These are phyloP conservation scores for Sphenopsis melanotis DNA, from an alignment of 2,797 vertebrate genomes.

Conservation along the genomic window DNA sequence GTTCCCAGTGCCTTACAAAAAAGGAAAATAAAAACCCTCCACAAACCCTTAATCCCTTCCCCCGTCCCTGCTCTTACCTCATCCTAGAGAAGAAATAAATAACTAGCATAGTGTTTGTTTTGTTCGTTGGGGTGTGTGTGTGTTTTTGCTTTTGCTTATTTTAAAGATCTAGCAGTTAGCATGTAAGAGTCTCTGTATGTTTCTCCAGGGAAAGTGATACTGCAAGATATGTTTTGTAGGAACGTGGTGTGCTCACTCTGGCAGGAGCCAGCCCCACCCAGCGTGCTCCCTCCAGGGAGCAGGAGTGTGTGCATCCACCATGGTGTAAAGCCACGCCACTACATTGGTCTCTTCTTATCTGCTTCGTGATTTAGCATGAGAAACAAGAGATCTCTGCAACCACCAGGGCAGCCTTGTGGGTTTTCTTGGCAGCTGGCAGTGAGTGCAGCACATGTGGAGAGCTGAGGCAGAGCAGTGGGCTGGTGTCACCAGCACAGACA, in stretches of 20 bases:
- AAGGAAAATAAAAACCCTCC: accelerated
- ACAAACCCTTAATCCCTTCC: not conserved
- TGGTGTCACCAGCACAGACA: too few species aligned
- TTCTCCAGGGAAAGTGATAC: not conserved
- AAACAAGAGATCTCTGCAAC: not conserved
- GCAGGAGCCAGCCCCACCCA: not conserved
- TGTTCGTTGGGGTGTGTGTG: not conserved
- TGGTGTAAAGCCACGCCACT: not conserved
- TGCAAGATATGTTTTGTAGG: not conserved
- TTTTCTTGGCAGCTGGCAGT: not conserved
- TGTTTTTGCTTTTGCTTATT: not conserved
- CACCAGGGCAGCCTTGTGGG: not conserved
- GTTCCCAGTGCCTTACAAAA: not conserved
- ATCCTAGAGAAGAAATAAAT: not conserved
- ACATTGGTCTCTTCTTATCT: not conserved
- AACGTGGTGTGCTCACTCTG: not conserved
- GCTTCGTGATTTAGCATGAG: not conserved
- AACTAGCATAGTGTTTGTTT: not conserved
- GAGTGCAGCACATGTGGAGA: not conserved
- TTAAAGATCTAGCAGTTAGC: not conserved
- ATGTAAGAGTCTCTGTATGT: not conserved
- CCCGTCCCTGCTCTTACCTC: not conserved
- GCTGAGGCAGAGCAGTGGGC: not conserved
- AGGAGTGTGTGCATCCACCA: accelerated
- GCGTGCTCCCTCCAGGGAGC: not conserved